These are phyloP conservation scores for Solea senegalensis DNA, from an alignment of 2,113 vertebrate genomes.

Conservation along the genomic window DNA sequence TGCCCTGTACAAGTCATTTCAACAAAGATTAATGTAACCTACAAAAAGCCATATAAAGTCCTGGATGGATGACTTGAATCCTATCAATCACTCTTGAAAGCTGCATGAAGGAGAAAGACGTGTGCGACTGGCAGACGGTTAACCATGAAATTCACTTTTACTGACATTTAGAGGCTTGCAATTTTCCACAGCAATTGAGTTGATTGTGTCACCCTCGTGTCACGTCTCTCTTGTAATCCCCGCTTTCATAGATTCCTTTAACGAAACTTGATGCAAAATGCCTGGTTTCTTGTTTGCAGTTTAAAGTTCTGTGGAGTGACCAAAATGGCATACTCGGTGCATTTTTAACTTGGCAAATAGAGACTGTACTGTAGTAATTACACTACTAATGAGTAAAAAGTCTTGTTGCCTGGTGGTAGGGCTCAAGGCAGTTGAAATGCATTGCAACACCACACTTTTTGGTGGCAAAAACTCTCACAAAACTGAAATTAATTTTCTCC, in stretches of 20 bases:
- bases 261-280: conserved; percentile 15
- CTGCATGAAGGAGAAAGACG: conserved; percentile 58
- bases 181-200: conserved; percentile 65
- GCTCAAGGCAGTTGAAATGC: conserved; percentile 57
- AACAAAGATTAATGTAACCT: conserved; percentile 55
- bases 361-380: conserved; percentile 64
- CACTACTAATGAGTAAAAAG: conserved; percentile 69
- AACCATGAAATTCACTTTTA: conserved; percentile 77
- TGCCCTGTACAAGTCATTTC: conserved; percentile 39
- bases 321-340: neutral
- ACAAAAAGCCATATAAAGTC: conserved; percentile 25
- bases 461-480: conserved; percentile 52
- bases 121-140: conserved; percentile 75
- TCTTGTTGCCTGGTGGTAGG: conserved; percentile 52
- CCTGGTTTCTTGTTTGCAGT: no score
- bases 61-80: conserved; percentile 62
- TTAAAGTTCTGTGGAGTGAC: neutral
- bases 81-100: conserved; percentile 74
- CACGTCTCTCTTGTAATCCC: conserved; percentile 26
- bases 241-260: conserved; percentile 5
- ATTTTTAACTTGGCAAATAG: conserved; percentile 49
- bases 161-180: conserved; percentile 55
- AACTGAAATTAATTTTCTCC: conserved; percentile 17
- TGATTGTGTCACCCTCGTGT: conserved; percentile 46
- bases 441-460: conserved; percentile 1